These are phyloP conservation scores for Hydropotes inermis DNA, from an alignment of 2,113 vertebrate species.

Conservation along the genomic window DNA sequence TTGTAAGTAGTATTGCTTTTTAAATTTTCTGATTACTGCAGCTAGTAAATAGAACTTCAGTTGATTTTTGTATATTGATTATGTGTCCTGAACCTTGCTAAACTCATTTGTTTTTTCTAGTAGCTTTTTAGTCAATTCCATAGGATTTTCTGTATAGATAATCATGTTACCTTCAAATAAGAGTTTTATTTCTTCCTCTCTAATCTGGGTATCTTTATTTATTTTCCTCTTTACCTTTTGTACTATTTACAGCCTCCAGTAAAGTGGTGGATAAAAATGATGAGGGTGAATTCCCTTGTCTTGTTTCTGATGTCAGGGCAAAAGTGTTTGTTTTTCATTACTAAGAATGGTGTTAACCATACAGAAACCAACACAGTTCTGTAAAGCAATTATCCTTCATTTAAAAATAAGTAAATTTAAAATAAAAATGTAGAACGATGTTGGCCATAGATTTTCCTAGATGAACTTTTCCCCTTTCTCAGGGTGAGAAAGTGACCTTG, in stretches of 20 bases:
- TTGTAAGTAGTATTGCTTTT: background rate
- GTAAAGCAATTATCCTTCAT: background rate
- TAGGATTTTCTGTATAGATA: background rate
- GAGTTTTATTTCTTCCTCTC: background rate
- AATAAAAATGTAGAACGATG: background rate
- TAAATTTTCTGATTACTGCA: background rate
- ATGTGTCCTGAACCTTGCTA: background rate
- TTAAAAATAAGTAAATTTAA: background rate
- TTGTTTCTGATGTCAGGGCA: background rate
- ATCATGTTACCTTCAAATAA: background rate
- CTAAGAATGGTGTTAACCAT: background rate
- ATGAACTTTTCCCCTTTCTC: background rate
- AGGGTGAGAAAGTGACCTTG: background rate
- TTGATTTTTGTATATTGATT: background rate
- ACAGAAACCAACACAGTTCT: background rate
- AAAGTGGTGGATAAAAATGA: background rate
- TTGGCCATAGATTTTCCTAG: background rate
- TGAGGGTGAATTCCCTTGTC: background rate
- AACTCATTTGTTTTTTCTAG: background rate
- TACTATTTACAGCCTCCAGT: background rate
- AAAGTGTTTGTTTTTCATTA: background rate
- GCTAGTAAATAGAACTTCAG: background rate
- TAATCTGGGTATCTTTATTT: background rate
- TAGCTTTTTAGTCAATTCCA: background rate
- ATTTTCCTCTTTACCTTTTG: background rate